Percentiles rank a stretch among this genome's conserved stretches.
Evolutionary conservation across 2,113 vertebrate species (phyloP).

Genomic region (Scomber scombrus): DNA sequence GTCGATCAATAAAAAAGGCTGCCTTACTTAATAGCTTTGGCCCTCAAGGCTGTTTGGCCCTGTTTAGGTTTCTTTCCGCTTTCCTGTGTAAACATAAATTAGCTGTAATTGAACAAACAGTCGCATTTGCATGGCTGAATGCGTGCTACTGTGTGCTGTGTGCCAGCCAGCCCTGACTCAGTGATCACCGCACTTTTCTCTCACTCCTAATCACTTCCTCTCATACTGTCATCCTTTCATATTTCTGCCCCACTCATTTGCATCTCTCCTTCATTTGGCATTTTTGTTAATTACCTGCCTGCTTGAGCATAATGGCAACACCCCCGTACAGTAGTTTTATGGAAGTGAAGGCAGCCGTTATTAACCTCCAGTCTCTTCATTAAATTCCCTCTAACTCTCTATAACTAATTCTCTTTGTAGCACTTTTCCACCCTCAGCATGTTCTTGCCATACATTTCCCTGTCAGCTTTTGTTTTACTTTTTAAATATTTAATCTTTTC

Average conservation of each 20-base stretch:
- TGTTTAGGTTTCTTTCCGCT: conserved; percentile 64
- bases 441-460: neutral
- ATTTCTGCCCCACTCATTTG: conserved; percentile 47
- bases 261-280: conserved; percentile 44
- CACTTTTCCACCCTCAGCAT: conserved; percentile 2
- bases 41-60: conserved; percentile 62
- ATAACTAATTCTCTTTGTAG: conserved; percentile 18
- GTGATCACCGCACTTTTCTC: conserved; percentile 29
- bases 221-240: conserved; percentile 50
- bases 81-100: conserved; percentile 75
- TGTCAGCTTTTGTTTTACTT: conserved; percentile 18
- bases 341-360: conserved; percentile 37
- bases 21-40: conserved; percentile 74
- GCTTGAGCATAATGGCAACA: conserved; percentile 56
- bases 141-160: conserved; percentile 22
- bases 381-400: neutral
- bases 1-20: conserved; percentile 69
- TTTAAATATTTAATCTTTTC: conserved; percentile 33
- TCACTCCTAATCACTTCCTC: conserved; percentile 34
- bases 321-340: conserved; percentile 40
- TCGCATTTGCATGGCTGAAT: conserved; percentile 62
- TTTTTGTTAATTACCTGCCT: conserved; percentile 69
- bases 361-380: conserved; percentile 35
- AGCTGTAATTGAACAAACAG: conserved; percentile 70
- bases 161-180: conserved; percentile 41